These are phyloP conservation scores for Drosophila kikkawai DNA, from an alignment of 1,140 invertebrate genomes.

Conservation along the genomic window DNA sequence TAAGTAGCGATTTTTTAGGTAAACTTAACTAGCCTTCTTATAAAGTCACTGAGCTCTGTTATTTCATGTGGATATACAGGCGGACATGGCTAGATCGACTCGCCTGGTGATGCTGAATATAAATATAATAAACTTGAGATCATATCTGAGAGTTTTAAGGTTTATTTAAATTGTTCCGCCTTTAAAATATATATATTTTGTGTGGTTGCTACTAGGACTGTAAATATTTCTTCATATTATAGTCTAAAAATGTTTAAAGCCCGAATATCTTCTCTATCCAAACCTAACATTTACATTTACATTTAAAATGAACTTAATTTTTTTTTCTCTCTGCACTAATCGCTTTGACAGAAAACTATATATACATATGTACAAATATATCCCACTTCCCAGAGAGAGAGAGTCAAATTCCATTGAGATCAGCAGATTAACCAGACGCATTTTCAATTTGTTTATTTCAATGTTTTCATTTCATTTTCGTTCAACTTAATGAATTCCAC, in stretches of 20 bases:
- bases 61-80: not conserved
- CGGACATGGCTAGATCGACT: not conserved
- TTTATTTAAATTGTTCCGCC: no score
- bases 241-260: not conserved
- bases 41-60: not conserved
- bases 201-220: not conserved
- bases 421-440: conserved; percentile 11
- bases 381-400: conserved; percentile 24
- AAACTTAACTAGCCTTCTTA: not conserved
- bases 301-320: not conserved
- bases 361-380: not conserved
- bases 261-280: no score
- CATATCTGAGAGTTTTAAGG: not conserved
- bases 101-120: not conserved
- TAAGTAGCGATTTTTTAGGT: not conserved
- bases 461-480: conserved; percentile 39
- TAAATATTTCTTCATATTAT: not conserved
- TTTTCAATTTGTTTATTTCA: conserved; percentile 38
- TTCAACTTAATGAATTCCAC: conserved; percentile 61
- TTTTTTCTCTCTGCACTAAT: conserved; percentile 35
- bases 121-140: not conserved
- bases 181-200: not conserved
- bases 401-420: conserved; percentile 46
- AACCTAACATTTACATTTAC: no score
- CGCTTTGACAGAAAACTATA: conserved; percentile 24